Evolutionary conservation across 2,113 vertebrate species (phyloP).

Genomic region (Pseudonaja textilis): DNA sequence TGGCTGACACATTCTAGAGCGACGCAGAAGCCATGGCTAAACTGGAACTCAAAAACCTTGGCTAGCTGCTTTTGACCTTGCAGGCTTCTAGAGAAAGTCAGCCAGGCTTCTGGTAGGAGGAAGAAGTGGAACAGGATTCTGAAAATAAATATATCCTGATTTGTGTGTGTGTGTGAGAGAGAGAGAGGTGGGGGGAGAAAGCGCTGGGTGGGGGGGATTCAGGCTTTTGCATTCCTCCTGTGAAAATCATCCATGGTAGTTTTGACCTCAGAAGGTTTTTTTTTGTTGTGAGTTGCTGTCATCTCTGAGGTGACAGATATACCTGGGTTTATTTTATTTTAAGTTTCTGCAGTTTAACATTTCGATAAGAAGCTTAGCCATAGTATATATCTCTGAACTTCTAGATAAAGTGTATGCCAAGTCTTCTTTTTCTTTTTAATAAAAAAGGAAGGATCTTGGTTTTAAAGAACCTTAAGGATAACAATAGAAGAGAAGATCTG

Average conservation of each 20-base stretch:
- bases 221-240: no score
- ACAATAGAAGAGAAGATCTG: not conserved
- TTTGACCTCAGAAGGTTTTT: not conserved
- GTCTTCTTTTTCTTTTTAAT: not conserved
- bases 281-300: not conserved
- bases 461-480: not conserved
- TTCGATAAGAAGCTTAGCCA: not conserved
- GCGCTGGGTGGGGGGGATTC: no score
- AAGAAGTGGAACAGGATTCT: not conserved
- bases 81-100: constrained; percentile 27
- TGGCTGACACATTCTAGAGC: no score
- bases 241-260: not conserved
- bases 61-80: constrained; percentile 47
- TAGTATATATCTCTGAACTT: not conserved
- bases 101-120: fast-evolving
- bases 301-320: not conserved
- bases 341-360: not conserved
- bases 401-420: not conserved
- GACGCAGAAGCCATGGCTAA: not conserved
- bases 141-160: fast-evolving
- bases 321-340: not conserved
- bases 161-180: not conserved
- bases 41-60: not conserved
- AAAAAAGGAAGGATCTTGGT: not conserved
- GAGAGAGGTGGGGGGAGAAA: no score